Base-by-base conservation (phyloP, 2,797 vertebrate species). In the Sebastes trivittatus region DNA sequence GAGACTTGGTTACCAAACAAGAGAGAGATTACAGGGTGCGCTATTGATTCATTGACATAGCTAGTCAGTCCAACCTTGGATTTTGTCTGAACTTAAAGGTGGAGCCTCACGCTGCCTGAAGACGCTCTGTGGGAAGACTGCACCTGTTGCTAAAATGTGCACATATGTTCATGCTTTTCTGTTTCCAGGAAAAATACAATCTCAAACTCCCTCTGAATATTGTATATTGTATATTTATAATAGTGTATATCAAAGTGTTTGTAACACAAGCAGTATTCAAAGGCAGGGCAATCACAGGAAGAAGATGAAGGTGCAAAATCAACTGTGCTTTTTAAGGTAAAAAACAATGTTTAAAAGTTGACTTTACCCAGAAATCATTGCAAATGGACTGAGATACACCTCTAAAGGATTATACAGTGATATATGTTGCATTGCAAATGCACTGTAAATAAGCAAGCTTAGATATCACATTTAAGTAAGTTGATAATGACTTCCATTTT, bases 1-100 rank as follows among this genome's bases (percentile, higher is more conserved):
- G 80, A 88, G 72, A 89, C 85, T 87, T 89, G 72, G 87, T 88
- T 89, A 87, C 81, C 72, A 86, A 89, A 88, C 82, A 90, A 85
- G 77, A 84, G 81, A 75, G 85, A 86, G 87, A 93, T 92, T 89
- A 91, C 76, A 75, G 75, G 77, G 73, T 42, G 66, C 72, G 81
- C 80, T 90, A 84, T 89, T 78, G 91, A 90, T 92, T 84, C 77
- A 75, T 89, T 87, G 82, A 85, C 74, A 86, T 11, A 66, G 80
- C 86, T 83, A 82, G 75, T 78, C 84, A 83, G 72, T 85, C 83
- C 80, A 90, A 82, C 85, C 85, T 89, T 90, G 83, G 84, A 87
- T 90, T 86, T 86, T 87, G 81, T 89, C 73, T 87, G 63, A 84
- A 87, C 63, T 68, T 67, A 11, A 86, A 84, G 65, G 71, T 63